Evolutionary conservation across 1,140 invertebrate genomes (phyloP), one percentile per base, ranked within the genome.

Genomic region (Bombus impatiens): DNA sequence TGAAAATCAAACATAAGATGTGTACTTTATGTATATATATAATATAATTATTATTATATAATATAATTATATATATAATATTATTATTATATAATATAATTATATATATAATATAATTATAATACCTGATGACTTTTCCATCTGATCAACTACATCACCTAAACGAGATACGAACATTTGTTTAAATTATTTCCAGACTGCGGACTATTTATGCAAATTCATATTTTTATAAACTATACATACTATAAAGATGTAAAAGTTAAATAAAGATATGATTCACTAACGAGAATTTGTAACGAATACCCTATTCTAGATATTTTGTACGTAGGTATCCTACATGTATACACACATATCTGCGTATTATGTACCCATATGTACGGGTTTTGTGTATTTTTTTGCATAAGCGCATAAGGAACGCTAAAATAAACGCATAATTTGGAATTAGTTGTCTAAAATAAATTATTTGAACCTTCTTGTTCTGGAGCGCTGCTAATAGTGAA

Each of bases 401-500:
- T 59, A 59, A 28, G 25, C 10, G 25, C 10, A 12, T 12, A 28
- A 12, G 12, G 1, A 28, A 12, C 25, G 9, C 3, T 12, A 28
- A n/a, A 59, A 59, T 28, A 28, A 2, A 12, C 3, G 57, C 10
- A 18, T 12, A 59, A 59, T 59, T 59, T 28, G 12, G 2, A 22
- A 15, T 44, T 18, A 12, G 4, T 75, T 75, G 12, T 53, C 15
- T 32, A 25, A n/a, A 32, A 37, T 80, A 68, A n/a, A 84, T 37
- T 28, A 76, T 78, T 82, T 87, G 92, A 91, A 98, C 98, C 98
- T 96, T 98, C 97, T 94, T 99, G 97, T 95, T 99, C 98, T 0
- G 99, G 99, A 35, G 98, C 98, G 91, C 98, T 99, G 95, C 98
- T 99, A 88, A 99, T 98, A 2, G 99, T 99, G 92, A 99, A 99